phyloP scores from a whole-genome alignment of 2,797 vertebrate species.

The Botia almorhae region DNA sequence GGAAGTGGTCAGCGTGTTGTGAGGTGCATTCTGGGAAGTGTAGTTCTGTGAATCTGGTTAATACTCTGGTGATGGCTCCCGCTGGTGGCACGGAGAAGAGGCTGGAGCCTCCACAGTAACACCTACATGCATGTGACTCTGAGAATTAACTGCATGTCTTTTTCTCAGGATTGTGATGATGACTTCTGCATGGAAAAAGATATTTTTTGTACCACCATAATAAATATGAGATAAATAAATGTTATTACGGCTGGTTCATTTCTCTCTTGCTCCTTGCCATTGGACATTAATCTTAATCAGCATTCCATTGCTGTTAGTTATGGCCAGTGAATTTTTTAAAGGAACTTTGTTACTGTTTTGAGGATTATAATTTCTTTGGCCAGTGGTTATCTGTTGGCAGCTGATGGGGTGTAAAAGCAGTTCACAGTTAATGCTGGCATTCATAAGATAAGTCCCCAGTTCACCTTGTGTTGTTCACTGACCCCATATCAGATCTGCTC shows the following conservation, averaged over 20 bases:
- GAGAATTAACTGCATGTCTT: not conserved
- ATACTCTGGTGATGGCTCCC: no score
- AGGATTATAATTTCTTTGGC: slow-evolving; percentile 50
- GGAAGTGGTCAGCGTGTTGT: no score
- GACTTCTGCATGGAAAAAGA: slow-evolving; percentile 35
- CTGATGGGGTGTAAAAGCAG: slow-evolving; percentile 54
- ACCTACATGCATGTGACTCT: no score
- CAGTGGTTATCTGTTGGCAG: slow-evolving; percentile 49
- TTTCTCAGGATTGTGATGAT: slow-evolving; percentile 22
- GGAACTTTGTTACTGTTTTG: slow-evolving; percentile 51
- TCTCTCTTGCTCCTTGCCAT: not conserved
- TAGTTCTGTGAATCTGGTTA: no score
- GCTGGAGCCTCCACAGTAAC: no score
- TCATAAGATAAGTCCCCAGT: slow-evolving; percentile 19
- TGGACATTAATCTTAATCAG: slow-evolving; percentile 30
- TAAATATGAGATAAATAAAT: slow-evolving; percentile 50
- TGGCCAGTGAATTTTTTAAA: slow-evolving; percentile 50
- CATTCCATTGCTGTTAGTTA: slow-evolving; percentile 42
- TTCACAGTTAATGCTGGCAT: slow-evolving; percentile 48
- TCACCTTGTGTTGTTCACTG: slow-evolving; percentile 11
- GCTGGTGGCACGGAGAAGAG: no score
- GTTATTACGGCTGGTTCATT: slow-evolving; percentile 41
- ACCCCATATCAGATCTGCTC: slow-evolving; percentile 1
- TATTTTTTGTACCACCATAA: slow-evolving; percentile 24
- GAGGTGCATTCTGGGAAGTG: no score